Conservation (phyloP, 2,888 invertebrate species). For the Leistus spinibarbis region DNA sequence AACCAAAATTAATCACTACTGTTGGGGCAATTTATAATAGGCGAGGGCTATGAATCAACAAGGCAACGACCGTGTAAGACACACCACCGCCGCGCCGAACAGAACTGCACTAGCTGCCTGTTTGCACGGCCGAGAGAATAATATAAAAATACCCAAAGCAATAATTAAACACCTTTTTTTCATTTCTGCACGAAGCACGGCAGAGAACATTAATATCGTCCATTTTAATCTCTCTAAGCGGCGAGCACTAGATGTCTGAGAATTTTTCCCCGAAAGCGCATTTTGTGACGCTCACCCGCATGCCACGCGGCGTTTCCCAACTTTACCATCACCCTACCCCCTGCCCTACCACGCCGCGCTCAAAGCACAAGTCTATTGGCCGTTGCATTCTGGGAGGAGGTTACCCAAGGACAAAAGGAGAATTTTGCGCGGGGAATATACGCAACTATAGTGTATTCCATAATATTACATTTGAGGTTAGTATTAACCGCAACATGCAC, state of each 20-base stretch:
- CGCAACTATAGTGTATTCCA: not conserved
- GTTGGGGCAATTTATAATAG: not conserved
- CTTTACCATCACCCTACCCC: not conserved
- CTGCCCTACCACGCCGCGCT: too few species aligned
- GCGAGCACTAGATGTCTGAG: slow-evolving; percentile 13
- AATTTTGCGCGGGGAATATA: not conserved
- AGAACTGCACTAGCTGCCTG: too few species aligned
- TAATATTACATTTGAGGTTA: not conserved
- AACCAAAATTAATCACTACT: not conserved
- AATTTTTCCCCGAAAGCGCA: slow-evolving; percentile 7
- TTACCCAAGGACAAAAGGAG: not conserved
- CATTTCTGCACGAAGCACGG: slow-evolving; percentile 9
- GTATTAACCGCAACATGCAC: not conserved
- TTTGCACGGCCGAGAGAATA: not conserved
- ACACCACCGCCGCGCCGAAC: not conserved
- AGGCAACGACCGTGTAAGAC: not conserved
- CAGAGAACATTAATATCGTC: slow-evolving; percentile 18
- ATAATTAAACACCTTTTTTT: slow-evolving; percentile 11
- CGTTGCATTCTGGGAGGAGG: not conserved
- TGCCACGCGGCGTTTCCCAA: not conserved
- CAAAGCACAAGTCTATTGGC: not conserved
- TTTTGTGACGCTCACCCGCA: not conserved
- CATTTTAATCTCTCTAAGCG: slow-evolving; percentile 22
- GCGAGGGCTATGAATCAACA: not conserved
- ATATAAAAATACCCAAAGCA: not conserved